Evolutionary conservation across 2,797 vertebrate species (phyloP).

Genomic region (Phoeniculus purpureus): DNA sequence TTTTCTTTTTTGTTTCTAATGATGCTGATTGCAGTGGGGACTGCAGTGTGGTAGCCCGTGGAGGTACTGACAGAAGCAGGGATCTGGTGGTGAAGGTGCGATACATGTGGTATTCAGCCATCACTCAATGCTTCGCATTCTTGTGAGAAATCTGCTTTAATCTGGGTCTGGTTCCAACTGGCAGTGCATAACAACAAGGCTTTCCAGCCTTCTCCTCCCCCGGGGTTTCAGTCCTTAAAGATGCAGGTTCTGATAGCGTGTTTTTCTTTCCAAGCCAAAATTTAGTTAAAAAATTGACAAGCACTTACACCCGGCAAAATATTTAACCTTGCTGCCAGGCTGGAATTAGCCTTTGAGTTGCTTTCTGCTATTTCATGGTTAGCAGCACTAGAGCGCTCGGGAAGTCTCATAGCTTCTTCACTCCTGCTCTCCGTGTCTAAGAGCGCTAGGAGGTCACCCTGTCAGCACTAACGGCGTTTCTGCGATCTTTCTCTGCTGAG

Average conservation of each 20-base stretch:
- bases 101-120: constrained; percentile 73
- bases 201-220: constrained; percentile 74
- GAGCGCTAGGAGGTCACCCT: not conserved
- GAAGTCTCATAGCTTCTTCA: not conserved
- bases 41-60: constrained; percentile 44
- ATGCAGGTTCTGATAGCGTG: constrained; percentile 69
- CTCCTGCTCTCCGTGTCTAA: not conserved
- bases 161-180: constrained; percentile 74
- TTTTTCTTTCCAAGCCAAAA: constrained; percentile 70
- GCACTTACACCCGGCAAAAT: constrained; percentile 50
- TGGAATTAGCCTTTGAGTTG: constrained; percentile 49
- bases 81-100: constrained; percentile 70
- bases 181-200: constrained; percentile 74
- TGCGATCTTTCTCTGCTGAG: not conserved
- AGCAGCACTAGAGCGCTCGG: not conserved
- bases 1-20: not conserved
- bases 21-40: constrained; percentile 25
- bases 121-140: constrained; percentile 73
- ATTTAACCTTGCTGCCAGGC: constrained; percentile 62
- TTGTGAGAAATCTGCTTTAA: constrained; percentile 74
- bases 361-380: constrained; percentile 28
- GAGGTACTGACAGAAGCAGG: constrained; percentile 71
- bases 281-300: constrained; percentile 62
- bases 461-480: not conserved
- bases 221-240: constrained; percentile 73